Percentiles rank a stretch among this genome's conserved stretches.
phyloP scores from a whole-genome alignment of 2,113 vertebrate species.

The Egretta garzetta region DNA sequence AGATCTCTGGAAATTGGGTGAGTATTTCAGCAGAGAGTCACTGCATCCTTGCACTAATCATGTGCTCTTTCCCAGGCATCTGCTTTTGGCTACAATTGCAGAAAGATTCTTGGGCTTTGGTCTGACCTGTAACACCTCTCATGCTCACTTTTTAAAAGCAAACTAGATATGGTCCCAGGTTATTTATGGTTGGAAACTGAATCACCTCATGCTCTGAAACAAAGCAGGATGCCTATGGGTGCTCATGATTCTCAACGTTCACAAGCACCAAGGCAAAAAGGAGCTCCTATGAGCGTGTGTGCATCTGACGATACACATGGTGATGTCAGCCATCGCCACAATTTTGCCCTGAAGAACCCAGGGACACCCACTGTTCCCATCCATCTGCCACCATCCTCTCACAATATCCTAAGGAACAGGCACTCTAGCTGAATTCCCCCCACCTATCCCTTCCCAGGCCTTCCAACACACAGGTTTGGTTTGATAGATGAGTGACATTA shows the following conservation, averaged over 20 bases:
- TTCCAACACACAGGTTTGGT: background rate
- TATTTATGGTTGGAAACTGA: background rate
- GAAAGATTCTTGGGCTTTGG: background rate
- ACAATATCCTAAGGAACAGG: background rate
- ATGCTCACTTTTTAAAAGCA: background rate
- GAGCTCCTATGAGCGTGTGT: background rate
- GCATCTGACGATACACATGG: accelerated
- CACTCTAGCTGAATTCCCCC: background rate
- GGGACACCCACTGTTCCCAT: accelerated
- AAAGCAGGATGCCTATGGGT: background rate
- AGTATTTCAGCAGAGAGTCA: background rate
- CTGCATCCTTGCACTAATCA: background rate
- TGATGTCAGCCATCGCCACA: background rate
- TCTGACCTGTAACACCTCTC: background rate
- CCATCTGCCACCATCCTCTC: background rate
- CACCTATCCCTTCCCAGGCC: background rate
- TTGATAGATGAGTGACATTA: background rate
- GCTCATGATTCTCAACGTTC: background rate
- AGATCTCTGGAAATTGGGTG: background rate
- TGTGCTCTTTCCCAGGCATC: background rate
- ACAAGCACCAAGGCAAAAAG: background rate
- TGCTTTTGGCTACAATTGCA: background rate
- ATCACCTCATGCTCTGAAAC: background rate
- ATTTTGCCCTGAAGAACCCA: background rate
- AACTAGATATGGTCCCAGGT: background rate